Percentiles rank a stretch among this genome's conserved stretches.
Conservation (phyloP, 2,113 vertebrate genomes). For the Helogale parvula region DNA sequence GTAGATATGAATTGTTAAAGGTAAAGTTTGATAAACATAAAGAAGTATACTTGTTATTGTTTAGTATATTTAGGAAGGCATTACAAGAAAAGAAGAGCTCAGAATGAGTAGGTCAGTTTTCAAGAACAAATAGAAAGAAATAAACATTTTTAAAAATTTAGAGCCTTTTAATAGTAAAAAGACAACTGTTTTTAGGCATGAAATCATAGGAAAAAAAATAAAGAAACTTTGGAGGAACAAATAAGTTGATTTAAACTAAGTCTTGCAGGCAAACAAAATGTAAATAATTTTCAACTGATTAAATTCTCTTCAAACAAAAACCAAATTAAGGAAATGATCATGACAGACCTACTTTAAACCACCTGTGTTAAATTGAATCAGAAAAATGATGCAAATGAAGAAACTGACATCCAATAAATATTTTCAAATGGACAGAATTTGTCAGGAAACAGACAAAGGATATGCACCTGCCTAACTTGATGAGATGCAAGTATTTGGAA, state of each 20-base stretch:
- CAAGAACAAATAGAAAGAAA: not conserved
- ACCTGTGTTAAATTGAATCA: not conserved
- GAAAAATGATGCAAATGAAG: not conserved
- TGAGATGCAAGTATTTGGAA: not conserved
- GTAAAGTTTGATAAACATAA: not conserved
- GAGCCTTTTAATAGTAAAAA: conserved; percentile 11
- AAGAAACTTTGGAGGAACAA: not conserved
- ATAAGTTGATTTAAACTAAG: not conserved
- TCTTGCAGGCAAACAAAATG: not conserved
- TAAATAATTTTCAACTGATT: not conserved
- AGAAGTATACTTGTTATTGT: not conserved
- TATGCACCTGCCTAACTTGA: not conserved
- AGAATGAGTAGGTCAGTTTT: not conserved
- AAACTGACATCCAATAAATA: not conserved
- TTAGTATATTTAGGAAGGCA: not conserved
- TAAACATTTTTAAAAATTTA: not conserved
- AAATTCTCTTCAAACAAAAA: not conserved
- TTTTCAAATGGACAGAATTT: not conserved
- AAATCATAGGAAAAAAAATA: not conserved
- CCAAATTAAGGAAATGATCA: not conserved
- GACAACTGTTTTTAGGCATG: not conserved
- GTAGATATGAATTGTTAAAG: not conserved
- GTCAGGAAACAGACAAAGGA: not conserved
- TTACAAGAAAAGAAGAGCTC: not conserved
- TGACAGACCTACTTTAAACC: not conserved